Conservation (phyloP, 2,113 vertebrate genomes). For the Rhombomys opimus region DNA sequence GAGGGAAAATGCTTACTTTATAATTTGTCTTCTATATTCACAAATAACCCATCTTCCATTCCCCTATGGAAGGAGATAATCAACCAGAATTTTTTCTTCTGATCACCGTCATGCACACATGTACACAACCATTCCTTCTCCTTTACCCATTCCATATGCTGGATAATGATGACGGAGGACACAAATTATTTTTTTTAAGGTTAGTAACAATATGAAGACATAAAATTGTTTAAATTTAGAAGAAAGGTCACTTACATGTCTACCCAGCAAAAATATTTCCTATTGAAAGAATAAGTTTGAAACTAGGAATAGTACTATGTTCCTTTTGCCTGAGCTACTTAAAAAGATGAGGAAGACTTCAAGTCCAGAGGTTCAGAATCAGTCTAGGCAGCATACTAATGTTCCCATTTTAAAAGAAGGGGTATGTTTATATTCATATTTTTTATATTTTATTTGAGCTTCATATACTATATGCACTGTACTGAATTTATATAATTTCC, state of each 20-base stretch:
- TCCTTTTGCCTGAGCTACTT: neutral
- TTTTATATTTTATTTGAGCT: neutral
- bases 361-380: neutral
- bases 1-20: neutral
- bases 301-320: neutral
- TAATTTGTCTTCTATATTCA: neutral
- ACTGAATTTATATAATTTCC: neutral
- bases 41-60: neutral
- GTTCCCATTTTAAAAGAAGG: neutral
- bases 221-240: conserved; percentile 39
- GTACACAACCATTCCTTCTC: neutral
- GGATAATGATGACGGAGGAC: neutral
- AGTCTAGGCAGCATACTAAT: neutral
- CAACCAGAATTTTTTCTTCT: neutral
- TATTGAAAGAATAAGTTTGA: conserved; percentile 30
- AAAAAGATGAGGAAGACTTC: neutral
- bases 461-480: neutral
- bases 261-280: conserved; percentile 54
- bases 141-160: neutral
- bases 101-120: neutral
- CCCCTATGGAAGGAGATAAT: neutral
- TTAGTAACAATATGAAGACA: conserved; percentile 38
- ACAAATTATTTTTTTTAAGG: neutral
- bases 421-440: neutral
- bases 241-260: conserved; percentile 33